Evolutionary conservation across 2,797 vertebrate species (phyloP).

Genomic region (Carcharodon carcharias): DNA sequence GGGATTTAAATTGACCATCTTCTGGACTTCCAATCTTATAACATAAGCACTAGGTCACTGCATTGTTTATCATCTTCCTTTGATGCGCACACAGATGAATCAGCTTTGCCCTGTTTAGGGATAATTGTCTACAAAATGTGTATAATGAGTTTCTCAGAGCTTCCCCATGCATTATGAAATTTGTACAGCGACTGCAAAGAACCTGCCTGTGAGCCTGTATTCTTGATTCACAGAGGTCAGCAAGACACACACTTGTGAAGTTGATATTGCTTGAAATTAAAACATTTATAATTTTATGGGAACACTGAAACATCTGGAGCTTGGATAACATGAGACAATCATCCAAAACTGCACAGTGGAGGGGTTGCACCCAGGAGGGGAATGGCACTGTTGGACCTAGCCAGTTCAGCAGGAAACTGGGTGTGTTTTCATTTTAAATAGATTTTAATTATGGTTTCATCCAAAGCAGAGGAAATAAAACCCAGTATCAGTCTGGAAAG

Average conservation of each 20-base stretch:
- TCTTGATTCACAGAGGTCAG: not conserved
- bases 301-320: not conserved
- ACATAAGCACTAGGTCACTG: not conserved
- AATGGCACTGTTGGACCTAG: not conserved
- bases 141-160: not conserved
- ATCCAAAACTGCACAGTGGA: not conserved
- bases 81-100: not conserved
- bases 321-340: not conserved
- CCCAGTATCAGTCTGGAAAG: conserved; percentile 2
- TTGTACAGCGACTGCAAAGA: not conserved
- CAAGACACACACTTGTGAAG: not conserved
- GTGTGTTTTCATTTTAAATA: conserved; percentile 25
- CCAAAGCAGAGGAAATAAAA: not conserved
- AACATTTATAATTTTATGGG: not conserved
- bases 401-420: not conserved
- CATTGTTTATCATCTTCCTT: not conserved
- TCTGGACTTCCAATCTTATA: not conserved
- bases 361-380: not conserved
- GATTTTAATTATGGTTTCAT: not conserved
- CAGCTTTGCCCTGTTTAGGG: not conserved
- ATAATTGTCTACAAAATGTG: not conserved
- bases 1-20: not conserved
- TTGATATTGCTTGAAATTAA: not conserved
- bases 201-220: not conserved
- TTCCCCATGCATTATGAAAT: not conserved